Evolutionary conservation across 1,140 invertebrate genomes (phyloP), one percentile per base, ranked within the genome.

Genomic region (Pteromalus puparum): DNA sequence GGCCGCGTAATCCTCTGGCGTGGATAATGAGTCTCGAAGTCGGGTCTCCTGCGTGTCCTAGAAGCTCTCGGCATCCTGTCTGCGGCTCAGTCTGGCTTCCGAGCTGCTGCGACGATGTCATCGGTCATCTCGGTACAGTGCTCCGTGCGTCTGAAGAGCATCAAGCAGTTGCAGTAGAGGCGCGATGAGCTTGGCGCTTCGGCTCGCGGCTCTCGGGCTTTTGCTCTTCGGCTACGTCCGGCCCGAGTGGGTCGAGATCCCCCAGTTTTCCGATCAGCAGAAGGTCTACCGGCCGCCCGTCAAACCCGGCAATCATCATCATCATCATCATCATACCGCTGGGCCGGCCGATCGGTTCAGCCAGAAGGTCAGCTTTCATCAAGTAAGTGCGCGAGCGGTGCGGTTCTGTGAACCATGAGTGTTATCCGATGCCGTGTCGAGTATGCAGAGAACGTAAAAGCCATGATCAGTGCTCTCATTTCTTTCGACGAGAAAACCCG

Each of bases 211-310:
- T n/a, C 34, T 82, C 13, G n/a, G 48, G 13, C 34, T 82, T 53
- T 21, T 48, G 6, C 46, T 78, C 26, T 5, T 34, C 73, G 48
- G 48, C 2, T 10, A 1, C 18, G 81, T 46, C 6, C 12, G 53
- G 15, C 78, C 81, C 42, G 92, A 91, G 81, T 93, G 92, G 92
- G 80, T 93, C 7, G 91, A 92, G 6, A 86, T 93, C 34, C 92
- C 92, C 0, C 88, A 93, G 80, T 93, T 92, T 79, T 92, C 92
- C 2, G 88, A 91, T 67, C 87, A 89, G 7, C 73, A 73, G 1
- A 92, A 90, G 77, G 81, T 92, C 79, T 93, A 93, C 84, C 87
- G 90, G 85, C 84, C 82, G 3, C 82, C 87, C 0, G 38, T 42
- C 9, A 65, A 77, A 2, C 26, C 65, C 9, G 73, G 13, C 70